Conservation (phyloP, 1,140 invertebrate genomes). For the Odontomachus brunneus region DNA sequence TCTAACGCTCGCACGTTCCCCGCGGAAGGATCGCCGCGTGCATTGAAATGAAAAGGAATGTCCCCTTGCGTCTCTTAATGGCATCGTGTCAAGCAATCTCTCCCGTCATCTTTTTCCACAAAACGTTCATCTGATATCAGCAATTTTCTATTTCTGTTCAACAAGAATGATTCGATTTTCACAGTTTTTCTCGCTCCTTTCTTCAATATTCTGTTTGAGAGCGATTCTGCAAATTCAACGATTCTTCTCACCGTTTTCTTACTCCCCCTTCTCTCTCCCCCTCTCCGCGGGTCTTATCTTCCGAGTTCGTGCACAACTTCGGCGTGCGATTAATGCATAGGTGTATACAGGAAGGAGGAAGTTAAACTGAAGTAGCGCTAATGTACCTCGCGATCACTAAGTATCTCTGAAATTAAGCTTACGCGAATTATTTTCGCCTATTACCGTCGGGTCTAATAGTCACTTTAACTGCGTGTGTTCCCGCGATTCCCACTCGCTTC, state of each 20-base stretch:
- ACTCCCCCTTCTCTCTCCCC: background rate
- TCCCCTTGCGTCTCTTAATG: too few species aligned
- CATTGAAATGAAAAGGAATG: constrained; percentile 3
- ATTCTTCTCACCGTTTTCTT: constrained; percentile 5
- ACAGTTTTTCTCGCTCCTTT: background rate
- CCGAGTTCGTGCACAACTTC: constrained; percentile 28
- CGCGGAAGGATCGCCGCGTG: background rate
- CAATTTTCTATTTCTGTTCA: background rate
- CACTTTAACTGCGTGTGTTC: background rate
- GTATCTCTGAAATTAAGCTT: constrained; percentile 50
- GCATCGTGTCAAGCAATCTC: too few species aligned
- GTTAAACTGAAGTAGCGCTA: constrained; percentile 7
- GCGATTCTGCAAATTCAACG: constrained; percentile 11
- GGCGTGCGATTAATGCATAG: constrained; percentile 49
- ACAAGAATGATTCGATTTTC: background rate
- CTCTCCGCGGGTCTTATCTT: background rate
- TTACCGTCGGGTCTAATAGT: constrained; percentile 32
- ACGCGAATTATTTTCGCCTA: constrained; percentile 41
- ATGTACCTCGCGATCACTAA: constrained; percentile 33
- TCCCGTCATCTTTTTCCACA: too few species aligned
- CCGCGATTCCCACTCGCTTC: background rate
- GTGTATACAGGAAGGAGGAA: constrained; percentile 51
- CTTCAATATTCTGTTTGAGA: background rate
- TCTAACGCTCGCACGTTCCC: constrained; percentile 39
- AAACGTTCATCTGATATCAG: too few species aligned